phyloP scores from a whole-genome alignment of 2,113 vertebrate genomes.

The Pseudorhombus dupliciocellatus region DNA sequence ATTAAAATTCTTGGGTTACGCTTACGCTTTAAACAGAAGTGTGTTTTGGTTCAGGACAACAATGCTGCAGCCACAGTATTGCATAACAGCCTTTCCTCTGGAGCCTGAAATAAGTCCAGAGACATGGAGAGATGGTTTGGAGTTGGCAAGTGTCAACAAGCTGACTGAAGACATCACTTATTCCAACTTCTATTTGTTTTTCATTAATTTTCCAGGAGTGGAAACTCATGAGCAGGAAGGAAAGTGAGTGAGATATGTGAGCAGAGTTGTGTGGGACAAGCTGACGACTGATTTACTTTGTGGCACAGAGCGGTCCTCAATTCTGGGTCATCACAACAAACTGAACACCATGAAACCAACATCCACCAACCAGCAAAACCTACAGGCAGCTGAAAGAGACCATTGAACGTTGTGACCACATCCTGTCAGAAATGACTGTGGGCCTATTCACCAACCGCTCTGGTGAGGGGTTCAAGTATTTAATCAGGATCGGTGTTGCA shows the following conservation, averaged over 20 bases:
- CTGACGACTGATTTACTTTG: not conserved
- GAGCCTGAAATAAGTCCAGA: constrained; percentile 31
- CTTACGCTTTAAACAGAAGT: constrained; percentile 21
- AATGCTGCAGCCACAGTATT: constrained; percentile 30
- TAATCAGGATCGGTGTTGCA: not conserved
- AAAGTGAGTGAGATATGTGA: constrained; percentile 7
- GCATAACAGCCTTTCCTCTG: constrained; percentile 40
- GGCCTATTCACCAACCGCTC: not conserved
- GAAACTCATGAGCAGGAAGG: constrained; percentile 17
- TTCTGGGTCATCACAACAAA: constrained; percentile 4
- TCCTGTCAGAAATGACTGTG: constrained; percentile 6
- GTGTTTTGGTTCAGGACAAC: constrained; percentile 31
- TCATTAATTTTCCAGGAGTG: not conserved
- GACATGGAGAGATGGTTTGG: constrained; percentile 4
- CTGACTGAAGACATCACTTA: constrained; percentile 1
- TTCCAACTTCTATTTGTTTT: not conserved
- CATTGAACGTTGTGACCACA: not conserved
- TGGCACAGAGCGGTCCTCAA: not conserved
- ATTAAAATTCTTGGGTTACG: constrained; percentile 8
- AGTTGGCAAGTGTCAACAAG: constrained; percentile 13
- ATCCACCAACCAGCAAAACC: not conserved
- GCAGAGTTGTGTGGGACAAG: not conserved
- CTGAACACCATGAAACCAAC: not conserved
- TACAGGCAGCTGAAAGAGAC: not conserved
- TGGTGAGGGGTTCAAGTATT: too few relatives aligned